Conservation (phyloP, 2,888 invertebrate species). For the Lepidocyrtinus sp. region DNA sequence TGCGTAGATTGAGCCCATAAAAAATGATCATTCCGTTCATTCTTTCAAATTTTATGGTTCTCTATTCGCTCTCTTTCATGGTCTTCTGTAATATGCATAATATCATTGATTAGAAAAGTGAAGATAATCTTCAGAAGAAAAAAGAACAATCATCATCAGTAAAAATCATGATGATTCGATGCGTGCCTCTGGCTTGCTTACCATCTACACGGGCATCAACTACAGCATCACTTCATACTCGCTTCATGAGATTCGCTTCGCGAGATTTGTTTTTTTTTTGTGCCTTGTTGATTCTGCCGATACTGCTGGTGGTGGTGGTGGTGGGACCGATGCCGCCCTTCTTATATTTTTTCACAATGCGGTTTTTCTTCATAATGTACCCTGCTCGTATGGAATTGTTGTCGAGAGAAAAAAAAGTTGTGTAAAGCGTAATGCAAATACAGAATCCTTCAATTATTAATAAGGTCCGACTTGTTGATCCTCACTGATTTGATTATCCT, state of each 20-base stretch:
- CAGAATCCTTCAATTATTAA: constrained; percentile 59
- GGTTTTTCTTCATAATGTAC: constrained; percentile 53
- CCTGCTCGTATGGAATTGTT: constrained; percentile 23
- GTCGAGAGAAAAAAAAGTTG: constrained; percentile 23
- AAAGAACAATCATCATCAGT: background rate
- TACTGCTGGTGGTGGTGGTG: constrained; percentile 23
- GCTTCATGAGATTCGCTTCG: background rate
- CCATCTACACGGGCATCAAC: constrained; percentile 18
- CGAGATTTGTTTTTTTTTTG: constrained; percentile 31
- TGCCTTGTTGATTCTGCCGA: background rate
- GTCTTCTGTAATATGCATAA: background rate
- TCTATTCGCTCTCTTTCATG: background rate
- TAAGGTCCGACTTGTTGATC: constrained; percentile 58
- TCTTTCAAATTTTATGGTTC: constrained; percentile 23
- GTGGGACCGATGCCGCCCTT: constrained; percentile 47
- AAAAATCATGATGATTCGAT: constrained; percentile 45
- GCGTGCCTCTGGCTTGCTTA: constrained; percentile 56
- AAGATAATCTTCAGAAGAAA: background rate
- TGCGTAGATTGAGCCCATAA: constrained; percentile 19
- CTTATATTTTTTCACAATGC: constrained; percentile 34
- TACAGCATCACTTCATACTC: constrained; percentile 34
- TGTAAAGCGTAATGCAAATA: constrained; percentile 41
- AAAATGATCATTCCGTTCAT: constrained; percentile 42
- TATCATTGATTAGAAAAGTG: constrained; percentile 13
- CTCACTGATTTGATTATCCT: constrained; percentile 61